Conservation (phyloP, 2,888 invertebrate genomes). For the Lasioglossum marginatum region DNA sequence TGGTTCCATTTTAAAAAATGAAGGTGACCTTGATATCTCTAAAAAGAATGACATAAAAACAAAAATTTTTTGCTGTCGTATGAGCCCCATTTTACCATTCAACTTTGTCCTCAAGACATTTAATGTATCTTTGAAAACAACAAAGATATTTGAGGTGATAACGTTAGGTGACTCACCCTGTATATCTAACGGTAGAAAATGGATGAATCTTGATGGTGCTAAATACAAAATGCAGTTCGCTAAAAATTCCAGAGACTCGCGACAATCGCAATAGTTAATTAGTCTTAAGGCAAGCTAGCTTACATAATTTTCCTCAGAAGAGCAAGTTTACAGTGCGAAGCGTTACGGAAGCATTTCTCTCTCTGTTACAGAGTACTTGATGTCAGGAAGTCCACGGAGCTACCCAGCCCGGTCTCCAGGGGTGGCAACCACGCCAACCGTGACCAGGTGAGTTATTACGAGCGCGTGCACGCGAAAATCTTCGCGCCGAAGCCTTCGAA, state of each 20-base stretch:
- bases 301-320: not conserved
- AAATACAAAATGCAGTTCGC: too few relatives aligned
- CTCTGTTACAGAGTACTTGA: conserved; percentile 82
- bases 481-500: conserved; percentile 30
- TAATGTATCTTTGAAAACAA: too few relatives aligned
- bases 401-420: conserved; percentile 81
- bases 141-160: too few relatives aligned
- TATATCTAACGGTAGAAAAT: too few relatives aligned
- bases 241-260: not conserved
- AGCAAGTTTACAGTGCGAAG: conserved; percentile 17
- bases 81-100: too few relatives aligned
- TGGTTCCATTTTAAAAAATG: too few relatives aligned
- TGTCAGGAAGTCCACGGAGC: conserved; percentile 83
- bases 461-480: conserved; percentile 47
- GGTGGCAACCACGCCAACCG: conserved; percentile 79
- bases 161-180: too few relatives aligned
- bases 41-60: too few relatives aligned
- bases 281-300: not conserved
- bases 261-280: not conserved
- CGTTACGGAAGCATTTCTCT: conserved; percentile 55
- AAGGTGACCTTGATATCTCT: too few relatives aligned
- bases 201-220: too few relatives aligned
- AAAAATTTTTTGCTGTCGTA: too few relatives aligned
- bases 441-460: conserved; percentile 77
- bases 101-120: too few relatives aligned